Conservation (phyloP, 2,888 invertebrate species). For the Blastobasis adustella region DNA sequence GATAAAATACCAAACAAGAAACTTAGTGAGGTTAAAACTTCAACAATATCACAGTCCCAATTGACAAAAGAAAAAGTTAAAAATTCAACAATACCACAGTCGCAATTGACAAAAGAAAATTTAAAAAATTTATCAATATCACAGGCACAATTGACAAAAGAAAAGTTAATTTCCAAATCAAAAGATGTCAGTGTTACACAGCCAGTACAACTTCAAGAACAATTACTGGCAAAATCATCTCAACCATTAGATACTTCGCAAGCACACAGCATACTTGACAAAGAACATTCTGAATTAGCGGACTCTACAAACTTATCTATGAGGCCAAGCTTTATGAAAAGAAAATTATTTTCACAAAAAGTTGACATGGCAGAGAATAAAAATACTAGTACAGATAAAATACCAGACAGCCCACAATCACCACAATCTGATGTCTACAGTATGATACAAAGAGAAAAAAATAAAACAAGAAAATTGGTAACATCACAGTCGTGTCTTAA, state of each 20-base stretch:
- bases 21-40: background rate
- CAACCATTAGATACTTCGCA: conserved; percentile 19
- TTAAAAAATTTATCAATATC: background rate
- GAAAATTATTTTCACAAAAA: conserved; percentile 59
- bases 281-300: conserved; percentile 8
- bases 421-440: conserved; percentile 39
- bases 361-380: conserved; percentile 48
- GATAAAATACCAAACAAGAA: background rate
- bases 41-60: background rate
- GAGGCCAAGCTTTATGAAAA: conserved; percentile 60
- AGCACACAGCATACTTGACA: conserved; percentile 13
- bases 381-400: conserved; percentile 33
- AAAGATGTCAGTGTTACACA: background rate
- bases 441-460: conserved; percentile 41
- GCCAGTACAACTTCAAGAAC: conserved; percentile 21
- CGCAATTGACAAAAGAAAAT: background rate
- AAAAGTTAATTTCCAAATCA: conserved; percentile 15
- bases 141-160: conserved; percentile 3
- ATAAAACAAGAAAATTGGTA: conserved; percentile 50
- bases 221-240: conserved; percentile 31
- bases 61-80: background rate
- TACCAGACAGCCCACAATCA: conserved; percentile 25
- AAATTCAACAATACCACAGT: background rate
- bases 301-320: conserved; percentile 37
- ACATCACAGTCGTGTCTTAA: conserved; percentile 50